Conservation (phyloP, 2,113 vertebrate genomes). For the Lontra canadensis region DNA sequence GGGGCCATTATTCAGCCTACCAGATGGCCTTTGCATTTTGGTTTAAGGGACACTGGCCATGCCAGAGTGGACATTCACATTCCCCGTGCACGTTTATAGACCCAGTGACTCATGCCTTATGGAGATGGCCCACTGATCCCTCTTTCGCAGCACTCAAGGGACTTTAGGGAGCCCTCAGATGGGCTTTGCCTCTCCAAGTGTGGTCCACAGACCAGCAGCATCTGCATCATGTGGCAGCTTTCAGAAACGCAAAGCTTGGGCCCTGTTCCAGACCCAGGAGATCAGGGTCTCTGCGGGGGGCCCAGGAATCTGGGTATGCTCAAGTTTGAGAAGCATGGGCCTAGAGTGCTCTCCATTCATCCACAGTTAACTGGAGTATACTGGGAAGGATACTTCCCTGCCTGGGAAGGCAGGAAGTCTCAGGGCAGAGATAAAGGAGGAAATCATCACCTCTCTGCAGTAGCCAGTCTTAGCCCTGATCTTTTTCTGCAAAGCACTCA, state of each 20-base stretch:
- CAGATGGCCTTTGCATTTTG: neutral
- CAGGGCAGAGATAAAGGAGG: neutral
- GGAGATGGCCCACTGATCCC: rapidly evolving
- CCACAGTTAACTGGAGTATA: rapidly evolving
- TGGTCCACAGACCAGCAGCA: neutral
- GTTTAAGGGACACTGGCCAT: neutral
- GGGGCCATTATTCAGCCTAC: neutral
- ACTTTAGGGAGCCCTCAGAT: neutral
- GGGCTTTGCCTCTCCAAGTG: neutral
- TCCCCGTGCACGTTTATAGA: neutral
- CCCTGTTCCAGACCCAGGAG: neutral
- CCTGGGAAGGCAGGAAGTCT: neutral
- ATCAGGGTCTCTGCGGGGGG: neutral
- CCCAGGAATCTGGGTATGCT: neutral
- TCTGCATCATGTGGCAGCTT: neutral
- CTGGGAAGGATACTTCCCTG: neutral
- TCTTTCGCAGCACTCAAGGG: neutral
- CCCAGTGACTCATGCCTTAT: neutral
- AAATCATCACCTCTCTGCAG: neutral
- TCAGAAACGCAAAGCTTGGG: neutral
- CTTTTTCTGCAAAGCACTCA: neutral
- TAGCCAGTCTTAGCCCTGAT: neutral
- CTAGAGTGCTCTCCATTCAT: neutral
- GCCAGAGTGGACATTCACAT: neutral
- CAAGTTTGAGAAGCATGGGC: neutral